phyloP scores from a whole-genome alignment of 2,888 invertebrate genomes.

The Sycophila texana region DNA sequence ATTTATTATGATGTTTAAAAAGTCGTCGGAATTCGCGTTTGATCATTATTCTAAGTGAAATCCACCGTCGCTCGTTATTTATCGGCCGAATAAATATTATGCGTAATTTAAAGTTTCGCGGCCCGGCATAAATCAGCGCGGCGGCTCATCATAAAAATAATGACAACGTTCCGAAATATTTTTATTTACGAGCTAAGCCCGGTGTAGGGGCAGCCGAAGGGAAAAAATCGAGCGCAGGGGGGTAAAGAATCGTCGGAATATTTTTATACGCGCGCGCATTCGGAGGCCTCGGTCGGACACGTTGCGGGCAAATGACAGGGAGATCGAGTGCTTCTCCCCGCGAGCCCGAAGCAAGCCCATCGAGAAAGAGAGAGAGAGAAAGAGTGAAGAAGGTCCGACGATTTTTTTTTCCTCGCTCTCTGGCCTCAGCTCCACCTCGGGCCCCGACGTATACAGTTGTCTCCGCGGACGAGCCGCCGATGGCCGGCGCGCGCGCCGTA shows the following conservation, averaged over 20 bases:
- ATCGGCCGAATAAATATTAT: conserved; percentile 18
- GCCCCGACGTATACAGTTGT: conserved; percentile 63
- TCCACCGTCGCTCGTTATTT: conserved; percentile 18
- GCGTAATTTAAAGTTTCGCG: conserved; percentile 26
- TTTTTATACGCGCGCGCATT: conserved; percentile 23
- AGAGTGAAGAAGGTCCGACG: no score
- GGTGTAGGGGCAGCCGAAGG: background rate
- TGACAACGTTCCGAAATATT: conserved; percentile 49
- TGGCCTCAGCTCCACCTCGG: background rate
- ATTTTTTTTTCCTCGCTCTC: conserved; percentile 31
- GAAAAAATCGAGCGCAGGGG: background rate
- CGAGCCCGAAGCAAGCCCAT: conserved; percentile 9
- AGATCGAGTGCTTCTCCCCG: conserved; percentile 47
- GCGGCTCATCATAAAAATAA: conserved; percentile 46
- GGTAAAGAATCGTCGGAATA: conserved; percentile 21
- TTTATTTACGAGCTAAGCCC: conserved; percentile 45
- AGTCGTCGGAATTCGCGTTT: background rate
- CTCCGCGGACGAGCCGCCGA: conserved; percentile 70
- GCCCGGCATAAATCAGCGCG: conserved; percentile 17
- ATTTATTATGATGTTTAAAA: conserved; percentile 9
- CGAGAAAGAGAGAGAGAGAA: background rate
- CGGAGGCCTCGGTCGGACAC: conserved; percentile 1
- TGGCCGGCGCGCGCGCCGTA: conserved; percentile 63
- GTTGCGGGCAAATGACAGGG: conserved; percentile 12
- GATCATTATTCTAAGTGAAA: conserved; percentile 23